Evolutionary conservation across 2,888 invertebrate species (phyloP), one percentile per base, ranked within the genome.

Genomic region (Epinotia demarniana): DNA sequence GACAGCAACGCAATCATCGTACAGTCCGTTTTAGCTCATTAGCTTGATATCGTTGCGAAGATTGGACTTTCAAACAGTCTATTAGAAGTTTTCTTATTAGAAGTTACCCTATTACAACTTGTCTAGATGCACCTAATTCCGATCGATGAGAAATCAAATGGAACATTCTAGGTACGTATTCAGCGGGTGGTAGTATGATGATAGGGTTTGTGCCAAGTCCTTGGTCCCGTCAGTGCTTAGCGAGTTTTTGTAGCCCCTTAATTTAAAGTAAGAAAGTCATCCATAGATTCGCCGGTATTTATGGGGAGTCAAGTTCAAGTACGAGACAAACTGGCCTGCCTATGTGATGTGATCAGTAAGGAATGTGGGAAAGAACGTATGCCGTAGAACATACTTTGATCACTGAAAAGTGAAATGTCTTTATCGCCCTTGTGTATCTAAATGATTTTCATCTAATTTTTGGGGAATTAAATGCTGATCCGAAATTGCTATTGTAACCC

Each of bases 61-160:
- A 89, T 90, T 88, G 86, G 86, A 90, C 89, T 90, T 89, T 85
- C 85, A 89, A 92, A 90, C 87, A 89, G 88, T 89, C 92, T 87
- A 91, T 92, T 90, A 91, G 84, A 93, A 93, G 92, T 93, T 93
- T 93, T 93, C 93, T 93, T 93, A 93, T 93, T 93, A 93, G 89
- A 93, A 93, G 87, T 93, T 93, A 85, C 85, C 87, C 92, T 89
- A 90, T 93, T 90, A 90, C 90, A 83, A 89, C 85, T 88, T 85
- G 84, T 85, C 84, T 85, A 85, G 85, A 84, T 88, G 87, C 86
- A 82, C 82, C 87, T 87, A 87, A 87, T 87, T 86, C 81, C 78
- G 82, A 84, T 85, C 85, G 80, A 87, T 87, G 87, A 89, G 78
- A 90, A 90, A 89, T 89, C 87, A 87, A 84, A 86, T 81, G 80